Evolutionary conservation across 2,797 vertebrate genomes (phyloP), one percentile per base, ranked within the genome.

Genomic region (Melanotaenia maccullochi): DNA sequence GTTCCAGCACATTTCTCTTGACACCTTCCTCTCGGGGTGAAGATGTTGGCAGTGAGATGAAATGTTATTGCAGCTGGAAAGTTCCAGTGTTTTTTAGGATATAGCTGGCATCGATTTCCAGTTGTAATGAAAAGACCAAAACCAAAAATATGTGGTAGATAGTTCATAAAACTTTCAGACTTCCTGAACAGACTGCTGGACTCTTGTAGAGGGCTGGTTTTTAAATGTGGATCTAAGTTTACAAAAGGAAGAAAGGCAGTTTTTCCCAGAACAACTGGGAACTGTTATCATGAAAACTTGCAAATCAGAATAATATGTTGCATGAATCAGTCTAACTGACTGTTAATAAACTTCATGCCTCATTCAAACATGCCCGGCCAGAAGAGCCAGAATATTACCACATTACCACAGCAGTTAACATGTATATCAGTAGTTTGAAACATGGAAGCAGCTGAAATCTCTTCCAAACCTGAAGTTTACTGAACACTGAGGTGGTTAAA

Each of bases 61-160:
- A 65, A 69, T 52, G 38, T 40, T 60, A 55, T 32, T 33, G 14
- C 40, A 58, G 71, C 52, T 63, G 52, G 59, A 62, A 61, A 59
- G 62, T 30, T 12, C 24, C 22, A 51, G 4, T 22, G 4, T 35
- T 1, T 30, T 51, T 28, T 13, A 33, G 59, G 16, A 24, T 35
- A 6, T 35, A 4, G 42, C 49, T 52, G 35, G 30, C 22, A 42
- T 30, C 1, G 18, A 60, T 65, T 47, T 35, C 9, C 11, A 12
- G 59, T 68, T 30, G 35, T 35, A 66, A 40, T 42, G 14, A 58
- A 58, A 69, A 65, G 47, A 59, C 55, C 36, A 60, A 60, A 69
- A 70, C 66, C 49, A 63, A 57, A 52, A 35, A 3, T 25, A 3
- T 25, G 60, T 9, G 60, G 60, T 20, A 20, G 20, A 20, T 20